Conservation (phyloP, 2,113 vertebrate species). For the Chamaetylas fuelleborni region DNA sequence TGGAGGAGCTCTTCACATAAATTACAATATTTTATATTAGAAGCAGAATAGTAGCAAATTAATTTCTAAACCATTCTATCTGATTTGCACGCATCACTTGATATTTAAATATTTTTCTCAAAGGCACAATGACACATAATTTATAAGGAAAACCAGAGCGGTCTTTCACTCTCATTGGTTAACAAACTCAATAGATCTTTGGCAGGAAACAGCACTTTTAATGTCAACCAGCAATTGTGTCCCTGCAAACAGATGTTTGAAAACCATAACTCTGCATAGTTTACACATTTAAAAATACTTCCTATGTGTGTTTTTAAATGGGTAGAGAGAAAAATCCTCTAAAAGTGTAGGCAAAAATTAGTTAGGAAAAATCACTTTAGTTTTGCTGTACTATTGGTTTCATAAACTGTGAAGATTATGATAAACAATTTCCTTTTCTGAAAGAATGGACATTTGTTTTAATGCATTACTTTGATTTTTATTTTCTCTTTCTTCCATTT, state of each 20-base stretch:
- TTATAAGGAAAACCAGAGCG: not conserved
- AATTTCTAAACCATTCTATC: not conserved
- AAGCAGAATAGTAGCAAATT: not conserved
- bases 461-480: not conserved
- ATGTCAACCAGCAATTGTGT: not conserved
- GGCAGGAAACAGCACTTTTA: not conserved
- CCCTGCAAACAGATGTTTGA: not conserved
- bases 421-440: not conserved
- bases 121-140: not conserved
- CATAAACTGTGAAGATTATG: not conserved
- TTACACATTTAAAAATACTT: not conserved
- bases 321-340: not conserved
- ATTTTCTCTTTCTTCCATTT: not conserved
- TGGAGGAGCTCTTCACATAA: not conserved
- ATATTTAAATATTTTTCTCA: slow-evolving; percentile 30
- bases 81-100: not conserved
- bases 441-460: not conserved
- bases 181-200: not conserved
- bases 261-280: not conserved
- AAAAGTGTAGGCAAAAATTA: not conserved
- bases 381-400: not conserved
- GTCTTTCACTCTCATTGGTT: not conserved
- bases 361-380: not conserved
- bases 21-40: not conserved
- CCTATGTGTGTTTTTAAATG: not conserved